These are phyloP conservation scores for Gopherus flavomarginatus DNA, from an alignment of 2,113 vertebrate genomes.

Conservation along the genomic window DNA sequence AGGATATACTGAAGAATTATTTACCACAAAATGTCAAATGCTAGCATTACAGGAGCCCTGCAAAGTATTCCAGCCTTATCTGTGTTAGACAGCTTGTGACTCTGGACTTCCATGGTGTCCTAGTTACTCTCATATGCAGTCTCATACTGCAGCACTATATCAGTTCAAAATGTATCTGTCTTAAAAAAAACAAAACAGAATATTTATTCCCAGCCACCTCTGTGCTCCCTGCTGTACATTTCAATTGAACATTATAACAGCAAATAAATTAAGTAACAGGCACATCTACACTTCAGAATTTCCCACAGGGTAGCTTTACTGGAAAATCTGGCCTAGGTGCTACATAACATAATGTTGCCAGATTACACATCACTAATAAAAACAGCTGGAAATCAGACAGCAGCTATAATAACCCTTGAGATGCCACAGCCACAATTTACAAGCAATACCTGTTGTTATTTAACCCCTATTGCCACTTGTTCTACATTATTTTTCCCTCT, in stretches of 20 bases:
- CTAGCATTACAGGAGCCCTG: neutral
- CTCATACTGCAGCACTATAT: neutral
- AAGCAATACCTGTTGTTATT: neutral
- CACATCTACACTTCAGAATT: neutral
- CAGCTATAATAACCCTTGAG: constrained; percentile 11
- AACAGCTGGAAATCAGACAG: constrained; percentile 26
- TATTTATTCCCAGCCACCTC: neutral
- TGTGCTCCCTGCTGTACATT: neutral
- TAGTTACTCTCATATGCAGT: neutral
- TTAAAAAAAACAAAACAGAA: neutral
- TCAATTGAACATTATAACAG: neutral
- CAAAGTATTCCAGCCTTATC: neutral
- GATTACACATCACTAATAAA: neutral
- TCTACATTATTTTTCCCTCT: constrained; percentile 3
- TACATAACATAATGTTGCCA: neutral
- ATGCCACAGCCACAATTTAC: neutral
- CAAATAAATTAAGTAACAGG: neutral
- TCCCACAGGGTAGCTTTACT: neutral
- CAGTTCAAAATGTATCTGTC: neutral
- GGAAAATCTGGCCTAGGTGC: neutral
- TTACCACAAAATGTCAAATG: neutral
- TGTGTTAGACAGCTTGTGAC: constrained; percentile 1
- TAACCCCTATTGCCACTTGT: neutral
- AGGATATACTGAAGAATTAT: neutral
- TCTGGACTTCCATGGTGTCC: neutral